Base-by-base conservation (phyloP, 2,888 invertebrate genomes). In the Cacoxenus indagator region DNA sequence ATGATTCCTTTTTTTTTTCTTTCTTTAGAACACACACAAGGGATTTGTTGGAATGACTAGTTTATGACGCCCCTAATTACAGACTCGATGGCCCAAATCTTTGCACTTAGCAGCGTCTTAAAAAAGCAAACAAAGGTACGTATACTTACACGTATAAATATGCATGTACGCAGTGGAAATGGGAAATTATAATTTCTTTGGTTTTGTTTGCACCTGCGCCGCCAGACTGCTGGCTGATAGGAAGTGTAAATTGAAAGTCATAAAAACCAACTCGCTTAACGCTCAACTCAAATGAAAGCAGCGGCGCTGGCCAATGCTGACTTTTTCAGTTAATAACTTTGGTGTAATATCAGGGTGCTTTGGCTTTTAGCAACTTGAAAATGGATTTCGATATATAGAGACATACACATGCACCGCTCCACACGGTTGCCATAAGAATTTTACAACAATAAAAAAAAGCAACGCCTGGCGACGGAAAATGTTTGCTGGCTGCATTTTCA, bases 221-320 rank as follows among this genome's bases (percentile, higher is more conserved):
- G 57, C 57, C 4, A 8, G 27, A 17, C 5, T 57, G 27, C 29
- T 11, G 8, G 26, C 6, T 17, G n/a, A 14, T 76, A 78, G 80
- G 84, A 83, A 81, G 80, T 83, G 80, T 81, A 81, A 81, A 81
- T 81, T 83, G 74, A 76, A 72, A 78, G 77, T 73, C 77, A 81
- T 81, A 81, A 81, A 80, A 51, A 78, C 67, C 62, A n/a, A 61
- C 51, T 45, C 54, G 67, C 67, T 55, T 37, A 43, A 55, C 55
- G 51, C 29, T 29, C 43, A 55, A 26, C n/a, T n/a, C n/a, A n/a
- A n/a, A n/a, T n/a, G n/a, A n/a, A n/a, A n/a, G n/a, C n/a, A n/a
- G n/a, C 22, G 59, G 61, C 51, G 55, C 37, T 55, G 17, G 59
- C 65, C 62, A 72, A 72, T 71, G 72, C 72, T n/a, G n/a, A n/a